Evolutionary conservation across 2,797 vertebrate species (phyloP).

Genomic region (Myotis planiceps): DNA sequence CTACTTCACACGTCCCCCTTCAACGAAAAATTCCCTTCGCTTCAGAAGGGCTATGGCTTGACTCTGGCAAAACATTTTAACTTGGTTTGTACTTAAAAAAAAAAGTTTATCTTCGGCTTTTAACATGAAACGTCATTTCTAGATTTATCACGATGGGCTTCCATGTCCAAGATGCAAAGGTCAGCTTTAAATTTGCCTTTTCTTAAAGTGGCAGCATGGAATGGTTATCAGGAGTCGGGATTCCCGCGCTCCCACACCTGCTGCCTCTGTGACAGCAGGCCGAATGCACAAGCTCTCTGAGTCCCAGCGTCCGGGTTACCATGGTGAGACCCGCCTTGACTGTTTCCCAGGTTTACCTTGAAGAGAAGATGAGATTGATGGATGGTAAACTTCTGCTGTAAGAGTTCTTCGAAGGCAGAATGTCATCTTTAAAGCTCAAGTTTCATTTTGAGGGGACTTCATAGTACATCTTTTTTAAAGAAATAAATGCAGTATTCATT

Average conservation of each 20-base stretch:
- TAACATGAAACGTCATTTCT: neutral
- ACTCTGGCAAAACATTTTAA: conserved; percentile 15
- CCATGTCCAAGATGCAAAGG: neutral
- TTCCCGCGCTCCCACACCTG: neutral
- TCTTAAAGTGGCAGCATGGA: neutral
- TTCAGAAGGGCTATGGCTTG: neutral
- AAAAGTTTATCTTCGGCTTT: conserved; percentile 29
- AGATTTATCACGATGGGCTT: neutral
- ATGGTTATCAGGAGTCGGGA: neutral
- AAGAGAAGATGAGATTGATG: neutral
- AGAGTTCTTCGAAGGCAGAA: neutral
- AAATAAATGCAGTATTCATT: neutral
- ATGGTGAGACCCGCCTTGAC: neutral
- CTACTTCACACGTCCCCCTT: neutral
- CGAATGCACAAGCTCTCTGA: neutral
- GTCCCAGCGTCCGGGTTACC: neutral
- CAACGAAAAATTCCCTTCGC: conserved; percentile 10
- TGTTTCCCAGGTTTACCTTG: neutral
- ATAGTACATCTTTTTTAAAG: neutral
- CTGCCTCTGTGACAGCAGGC: neutral
- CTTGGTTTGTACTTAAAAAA: conserved; percentile 11
- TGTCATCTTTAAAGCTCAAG: neutral
- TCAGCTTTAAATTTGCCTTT: neutral
- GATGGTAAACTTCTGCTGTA: neutral
- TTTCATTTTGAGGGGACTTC: neutral